Conservation (phyloP, 2,113 vertebrate species). For the Mesoclemmys tuberculata region DNA sequence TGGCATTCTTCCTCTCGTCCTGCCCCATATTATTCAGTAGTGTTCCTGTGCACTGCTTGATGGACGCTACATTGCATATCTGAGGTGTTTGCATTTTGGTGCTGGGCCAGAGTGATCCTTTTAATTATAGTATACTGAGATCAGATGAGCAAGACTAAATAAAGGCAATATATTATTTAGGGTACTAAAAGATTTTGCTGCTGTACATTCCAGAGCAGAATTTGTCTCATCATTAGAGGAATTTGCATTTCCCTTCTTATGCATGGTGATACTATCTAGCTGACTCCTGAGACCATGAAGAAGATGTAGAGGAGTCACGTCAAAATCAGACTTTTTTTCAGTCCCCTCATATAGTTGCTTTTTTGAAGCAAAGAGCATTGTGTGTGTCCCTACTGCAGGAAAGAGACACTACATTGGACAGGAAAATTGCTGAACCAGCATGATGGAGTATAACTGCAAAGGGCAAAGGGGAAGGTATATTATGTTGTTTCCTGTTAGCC, state of each 20-base stretch:
- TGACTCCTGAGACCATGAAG: background rate
- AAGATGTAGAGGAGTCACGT: background rate
- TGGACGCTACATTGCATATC: too few relatives aligned
- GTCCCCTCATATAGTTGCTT: background rate
- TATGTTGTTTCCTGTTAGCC: background rate
- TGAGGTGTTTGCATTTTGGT: too few relatives aligned
- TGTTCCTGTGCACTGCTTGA: background rate
- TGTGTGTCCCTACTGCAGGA: background rate
- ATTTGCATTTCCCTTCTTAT: background rate
- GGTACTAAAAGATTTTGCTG: background rate
- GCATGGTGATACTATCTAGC: background rate
- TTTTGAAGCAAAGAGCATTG: background rate
- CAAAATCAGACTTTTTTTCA: background rate
- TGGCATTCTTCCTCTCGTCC: background rate
- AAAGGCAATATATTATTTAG: background rate
- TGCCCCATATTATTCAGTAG: background rate
- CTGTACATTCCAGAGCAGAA: background rate
- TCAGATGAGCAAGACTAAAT: background rate
- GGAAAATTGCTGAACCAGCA: background rate
- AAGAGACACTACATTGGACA: background rate
- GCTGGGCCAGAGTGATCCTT: background rate
- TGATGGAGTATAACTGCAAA: background rate
- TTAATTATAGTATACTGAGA: background rate
- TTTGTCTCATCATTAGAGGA: background rate
- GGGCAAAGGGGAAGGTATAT: background rate